These are phyloP conservation scores for Coranthus polyacanthus DNA, from an alignment of 2,797 vertebrate genomes.

Conservation along the genomic window DNA sequence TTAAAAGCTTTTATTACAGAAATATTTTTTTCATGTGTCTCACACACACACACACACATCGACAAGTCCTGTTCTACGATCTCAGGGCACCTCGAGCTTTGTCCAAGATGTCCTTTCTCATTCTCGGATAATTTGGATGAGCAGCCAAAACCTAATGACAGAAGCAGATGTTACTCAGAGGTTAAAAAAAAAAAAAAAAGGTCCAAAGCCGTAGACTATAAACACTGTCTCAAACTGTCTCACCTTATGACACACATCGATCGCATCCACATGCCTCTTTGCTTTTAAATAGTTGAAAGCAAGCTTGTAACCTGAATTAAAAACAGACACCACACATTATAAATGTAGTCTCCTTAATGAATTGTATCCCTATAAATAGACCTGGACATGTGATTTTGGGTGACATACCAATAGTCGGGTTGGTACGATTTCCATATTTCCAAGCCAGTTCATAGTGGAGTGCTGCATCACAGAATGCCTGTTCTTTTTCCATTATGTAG, in stretches of 20 bases:
- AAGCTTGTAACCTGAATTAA: constrained; percentile 94
- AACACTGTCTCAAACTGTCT: constrained; percentile 47
- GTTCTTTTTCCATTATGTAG: constrained; percentile 99
- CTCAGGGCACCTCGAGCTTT: constrained; percentile 92
- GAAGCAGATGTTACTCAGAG: constrained; percentile 13
- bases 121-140: constrained; percentile 95
- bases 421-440: constrained; percentile 94
- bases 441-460: constrained; percentile 97
- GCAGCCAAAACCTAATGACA: constrained; percentile 89
- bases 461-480: constrained; percentile 94
- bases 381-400: constrained; percentile 34
- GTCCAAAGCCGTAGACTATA: neutral
- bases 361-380: constrained; percentile 12
- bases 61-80: constrained; percentile 77
- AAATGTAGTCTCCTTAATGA: constrained; percentile 9
- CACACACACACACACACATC: constrained; percentile 20
- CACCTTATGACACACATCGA: constrained; percentile 97
- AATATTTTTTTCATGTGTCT: neutral
- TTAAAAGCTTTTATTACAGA: too few species aligned
- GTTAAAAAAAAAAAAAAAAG: neutral
- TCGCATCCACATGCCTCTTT: constrained; percentile 95
- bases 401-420: constrained; percentile 91
- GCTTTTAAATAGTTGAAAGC: constrained; percentile 99
- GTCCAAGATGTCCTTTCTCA: constrained; percentile 97
- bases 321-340: constrained; percentile 29